These are phyloP conservation scores for Anhinga rufa DNA, from an alignment of 2,113 vertebrate species.

Conservation along the genomic window DNA sequence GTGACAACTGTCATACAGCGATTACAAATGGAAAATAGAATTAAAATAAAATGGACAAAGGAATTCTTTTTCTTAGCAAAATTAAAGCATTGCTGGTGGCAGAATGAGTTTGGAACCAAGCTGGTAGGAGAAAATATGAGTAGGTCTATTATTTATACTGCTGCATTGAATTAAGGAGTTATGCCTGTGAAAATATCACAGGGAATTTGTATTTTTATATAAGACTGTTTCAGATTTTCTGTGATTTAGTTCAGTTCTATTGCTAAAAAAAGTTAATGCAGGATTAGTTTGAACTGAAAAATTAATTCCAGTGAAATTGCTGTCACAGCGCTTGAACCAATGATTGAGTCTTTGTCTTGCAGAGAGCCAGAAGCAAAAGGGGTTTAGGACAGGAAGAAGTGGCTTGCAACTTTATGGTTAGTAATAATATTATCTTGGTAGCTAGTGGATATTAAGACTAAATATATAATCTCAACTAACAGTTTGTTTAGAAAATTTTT, in stretches of 20 bases:
- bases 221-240: not conserved
- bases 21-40: not conserved
- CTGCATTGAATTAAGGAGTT: not conserved
- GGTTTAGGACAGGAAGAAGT: not conserved
- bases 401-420: not conserved
- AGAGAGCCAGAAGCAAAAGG: not conserved
- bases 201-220: not conserved
- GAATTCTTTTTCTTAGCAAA: not conserved
- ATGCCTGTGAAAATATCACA: not conserved
- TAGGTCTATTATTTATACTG: not conserved
- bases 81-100: not conserved
- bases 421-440: not conserved
- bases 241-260: not conserved
- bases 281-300: not conserved
- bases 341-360: not conserved
- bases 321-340: not conserved
- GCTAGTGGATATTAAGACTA: not conserved
- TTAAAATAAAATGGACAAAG: not conserved
- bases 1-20: not conserved
- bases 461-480: not conserved
- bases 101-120: not conserved
- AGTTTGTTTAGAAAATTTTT: not conserved
- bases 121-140: not conserved
- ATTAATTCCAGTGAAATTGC: not conserved
- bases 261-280: not conserved